phyloP scores from a whole-genome alignment of 2,113 vertebrate species.

The Lophius piscatorius region DNA sequence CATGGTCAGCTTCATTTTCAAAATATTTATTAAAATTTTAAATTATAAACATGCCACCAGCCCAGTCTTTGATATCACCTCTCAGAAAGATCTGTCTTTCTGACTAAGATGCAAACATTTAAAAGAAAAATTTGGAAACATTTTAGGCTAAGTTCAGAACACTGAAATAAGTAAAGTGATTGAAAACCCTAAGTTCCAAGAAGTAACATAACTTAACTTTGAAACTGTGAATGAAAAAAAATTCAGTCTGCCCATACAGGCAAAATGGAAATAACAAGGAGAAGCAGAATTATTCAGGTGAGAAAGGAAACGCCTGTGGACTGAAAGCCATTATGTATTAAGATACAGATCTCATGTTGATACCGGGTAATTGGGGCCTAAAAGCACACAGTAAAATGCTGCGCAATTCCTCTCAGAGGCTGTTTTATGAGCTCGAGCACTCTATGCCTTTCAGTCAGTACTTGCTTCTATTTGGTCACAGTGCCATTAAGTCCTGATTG shows the following conservation, averaged over 20 bases:
- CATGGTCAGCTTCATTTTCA: too few species aligned
- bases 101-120: too few species aligned
- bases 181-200: too few species aligned
- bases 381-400: conserved; percentile 7
- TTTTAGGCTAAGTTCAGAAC: too few species aligned
- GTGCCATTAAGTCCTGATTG: conserved; percentile 14
- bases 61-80: too few species aligned
- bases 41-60: too few species aligned
- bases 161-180: too few species aligned
- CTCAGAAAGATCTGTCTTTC: too few species aligned
- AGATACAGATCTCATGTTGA: not conserved
- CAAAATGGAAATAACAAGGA: not conserved
- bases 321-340: not conserved
- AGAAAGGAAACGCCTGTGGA: not conserved
- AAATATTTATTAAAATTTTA: too few species aligned
- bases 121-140: too few species aligned
- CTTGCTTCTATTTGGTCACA: conserved; percentile 1
- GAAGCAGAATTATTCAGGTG: too few species aligned
- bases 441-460: not conserved
- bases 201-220: too few species aligned
- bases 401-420: not conserved
- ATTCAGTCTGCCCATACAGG: not conserved
- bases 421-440: conserved; percentile 11
- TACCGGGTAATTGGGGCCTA: conserved; percentile 3
- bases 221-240: conserved; percentile 6